Evolutionary conservation across 2,797 vertebrate genomes (phyloP).

Genomic region (Argyrosomus regius): DNA sequence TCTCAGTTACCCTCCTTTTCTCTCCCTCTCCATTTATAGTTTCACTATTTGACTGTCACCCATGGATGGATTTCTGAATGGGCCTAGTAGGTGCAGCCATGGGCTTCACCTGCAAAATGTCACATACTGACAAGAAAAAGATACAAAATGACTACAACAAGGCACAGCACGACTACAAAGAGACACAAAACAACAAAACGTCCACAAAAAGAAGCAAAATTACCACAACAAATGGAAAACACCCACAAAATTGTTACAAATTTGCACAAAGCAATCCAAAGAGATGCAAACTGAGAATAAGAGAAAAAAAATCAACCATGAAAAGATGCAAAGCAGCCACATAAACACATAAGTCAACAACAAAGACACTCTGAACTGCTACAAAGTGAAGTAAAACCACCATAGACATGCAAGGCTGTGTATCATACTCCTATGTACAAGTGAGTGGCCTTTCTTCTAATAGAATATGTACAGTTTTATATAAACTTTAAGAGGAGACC

Average conservation of each 20-base stretch:
- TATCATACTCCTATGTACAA: background rate
- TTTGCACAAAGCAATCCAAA: background rate
- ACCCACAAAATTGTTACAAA: background rate
- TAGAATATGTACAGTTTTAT: no score
- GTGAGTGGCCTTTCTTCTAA: no score
- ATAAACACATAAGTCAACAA: background rate
- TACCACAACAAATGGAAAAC: background rate
- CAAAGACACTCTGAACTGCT: background rate
- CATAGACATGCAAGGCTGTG: background rate
- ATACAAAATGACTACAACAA: background rate
- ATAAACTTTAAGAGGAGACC: no score
- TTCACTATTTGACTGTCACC: constrained; percentile 10
- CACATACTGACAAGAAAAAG: background rate
- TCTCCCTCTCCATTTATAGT: background rate
- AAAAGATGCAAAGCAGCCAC: background rate
- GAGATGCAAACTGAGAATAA: no score
- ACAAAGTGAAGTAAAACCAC: background rate
- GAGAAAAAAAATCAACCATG: background rate
- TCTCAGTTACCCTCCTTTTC: background rate
- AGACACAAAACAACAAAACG: background rate
- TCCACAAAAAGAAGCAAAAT: background rate
- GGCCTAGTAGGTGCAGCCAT: background rate
- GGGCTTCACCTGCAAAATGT: constrained; percentile 3
- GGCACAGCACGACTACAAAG: background rate
- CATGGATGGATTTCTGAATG: constrained; percentile 9